Base-by-base conservation (phyloP, 2,113 vertebrate species). In the Cyanistes caeruleus region DNA sequence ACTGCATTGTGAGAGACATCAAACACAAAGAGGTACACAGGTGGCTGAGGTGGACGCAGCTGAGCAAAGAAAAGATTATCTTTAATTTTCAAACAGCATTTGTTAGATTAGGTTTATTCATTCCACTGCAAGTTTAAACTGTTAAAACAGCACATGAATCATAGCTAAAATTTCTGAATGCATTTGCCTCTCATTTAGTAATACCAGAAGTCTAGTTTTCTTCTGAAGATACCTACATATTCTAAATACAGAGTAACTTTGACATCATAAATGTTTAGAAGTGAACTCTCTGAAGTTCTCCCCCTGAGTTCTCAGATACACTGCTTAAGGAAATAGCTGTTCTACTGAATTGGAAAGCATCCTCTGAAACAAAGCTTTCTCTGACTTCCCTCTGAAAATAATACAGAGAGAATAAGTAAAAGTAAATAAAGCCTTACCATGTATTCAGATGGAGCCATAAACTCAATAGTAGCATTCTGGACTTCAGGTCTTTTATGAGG, bases 371-470 rank as follows among this genome's bases (percentile, higher is more conserved):
- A 65, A 87, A 43, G 4, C 5, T 75, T 65, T 43, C 84, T 31
- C 59, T 51, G 33, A 76, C 33, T 59, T 43, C 33, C 39, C 56
- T 72, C 67, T 80, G n/a, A 60, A 90, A 80, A 79, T 24, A 46
- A 82, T 39, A 90, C 15, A 21, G 17, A 80, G 35, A 83, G 43
- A 75, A 31, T 15, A 75, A 78, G 19, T 24, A 55, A 27, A 43
- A 91, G 76, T 33, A 90, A 91, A 41, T 23, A 85, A 95, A 81
- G 44, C 30, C 87, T 98, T 96, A 99, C 99, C 99, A 99, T 99
- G 95, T 99, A 99, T 97, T 99, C 99, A 95, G 99, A 99, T 84
- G 99, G 99, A 94, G 99, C 99, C 97, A 99, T 99, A 93, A 99
- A 99, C 92, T 99, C 99, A 90, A 99, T 99, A 69, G 99, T 99